Base-by-base conservation (phyloP, 2,113 vertebrate species). In the Trogon surrucura region DNA sequence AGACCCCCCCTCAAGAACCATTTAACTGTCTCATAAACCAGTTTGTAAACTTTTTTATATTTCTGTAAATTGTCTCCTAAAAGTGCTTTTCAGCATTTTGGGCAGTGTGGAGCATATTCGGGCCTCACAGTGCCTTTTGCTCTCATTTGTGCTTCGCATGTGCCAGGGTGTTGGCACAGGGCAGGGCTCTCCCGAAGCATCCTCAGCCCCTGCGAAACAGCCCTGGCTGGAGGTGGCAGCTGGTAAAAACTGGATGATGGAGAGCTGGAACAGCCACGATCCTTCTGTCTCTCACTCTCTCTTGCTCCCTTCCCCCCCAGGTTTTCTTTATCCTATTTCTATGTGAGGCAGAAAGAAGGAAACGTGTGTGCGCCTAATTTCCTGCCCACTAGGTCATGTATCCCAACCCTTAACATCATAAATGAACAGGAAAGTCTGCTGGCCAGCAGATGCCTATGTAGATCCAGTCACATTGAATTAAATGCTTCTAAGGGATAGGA, bases 41-140 rank as follows among this genome's bases (percentile, higher is more conserved):
- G 91, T 97, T 93, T 96, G 82, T 97, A 97, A 96, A 95, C 71
- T 90, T 94, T 79, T 96, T 96, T 93, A 93, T 97, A 97, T 93
- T 95, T 97, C 92, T 92, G 87, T 96, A 95, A 95, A 91, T 83
- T 92, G 87, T 94, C 92, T 94, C 88, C 93, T 95, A 89, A 91
- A 90, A 89, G 79, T 44, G 57, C 73, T 58, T 95, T 87, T 91
- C 74, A 54, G 71, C 80, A 57, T 87, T 95, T 89, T 32, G 38
- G 70, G 88, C 44, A 54, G 80, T 0, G 9, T 34, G 61, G 61
- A n/a, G 53, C 5, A 1, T n/a, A 9, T 4, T 7, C 0, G 0
- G 61, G 38, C 81, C 80, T 56, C 92, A 51, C 72, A 3, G 61
- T 18, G 65, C 72, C 73, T 87, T 84, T 96, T 92, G 82, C 80